Percentiles rank a stretch among this genome's conserved stretches.
Evolutionary conservation across 2,888 invertebrate genomes (phyloP).

Genomic region (Pristionchus exspectatus): DNA sequence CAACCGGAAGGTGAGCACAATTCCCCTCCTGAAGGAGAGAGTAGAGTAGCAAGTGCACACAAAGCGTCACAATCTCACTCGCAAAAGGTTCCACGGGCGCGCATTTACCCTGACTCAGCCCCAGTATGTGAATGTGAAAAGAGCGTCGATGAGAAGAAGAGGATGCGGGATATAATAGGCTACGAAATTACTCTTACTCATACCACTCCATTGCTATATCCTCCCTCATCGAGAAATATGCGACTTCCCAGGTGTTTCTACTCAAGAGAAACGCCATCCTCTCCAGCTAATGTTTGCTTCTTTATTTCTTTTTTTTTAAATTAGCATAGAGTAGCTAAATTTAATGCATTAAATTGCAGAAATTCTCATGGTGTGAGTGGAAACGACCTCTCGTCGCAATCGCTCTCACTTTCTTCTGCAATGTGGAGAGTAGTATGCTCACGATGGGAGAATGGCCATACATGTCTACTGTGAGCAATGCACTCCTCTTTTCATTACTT

Average conservation of each 20-base stretch:
- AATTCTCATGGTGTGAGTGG: neutral
- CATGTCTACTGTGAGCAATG: slow-evolving; percentile 4
- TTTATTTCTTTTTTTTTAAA: neutral
- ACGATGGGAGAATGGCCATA: neutral
- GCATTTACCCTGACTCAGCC: neutral
- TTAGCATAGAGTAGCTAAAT: no score
- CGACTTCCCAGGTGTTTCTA: neutral
- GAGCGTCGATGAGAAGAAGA: neutral
- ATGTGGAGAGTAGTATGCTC: slow-evolving; percentile 3
- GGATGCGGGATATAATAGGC: neutral
- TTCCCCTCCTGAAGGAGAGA: neutral
- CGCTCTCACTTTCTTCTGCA: neutral
- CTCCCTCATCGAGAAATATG: neutral
- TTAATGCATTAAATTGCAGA: neutral
- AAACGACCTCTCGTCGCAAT: slow-evolving; percentile 3
- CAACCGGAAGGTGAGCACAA: neutral
- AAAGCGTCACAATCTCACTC: neutral
- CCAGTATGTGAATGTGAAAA: neutral
- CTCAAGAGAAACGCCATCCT: neutral
- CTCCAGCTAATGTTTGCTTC: neutral
- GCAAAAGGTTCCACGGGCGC: neutral
- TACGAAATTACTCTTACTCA: neutral
- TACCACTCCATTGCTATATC: neutral
- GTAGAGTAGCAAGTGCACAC: neutral
- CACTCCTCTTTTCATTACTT: neutral